Evolutionary conservation across 2,113 vertebrate species (phyloP).

Genomic region (Neodontobutis hainanensis): DNA sequence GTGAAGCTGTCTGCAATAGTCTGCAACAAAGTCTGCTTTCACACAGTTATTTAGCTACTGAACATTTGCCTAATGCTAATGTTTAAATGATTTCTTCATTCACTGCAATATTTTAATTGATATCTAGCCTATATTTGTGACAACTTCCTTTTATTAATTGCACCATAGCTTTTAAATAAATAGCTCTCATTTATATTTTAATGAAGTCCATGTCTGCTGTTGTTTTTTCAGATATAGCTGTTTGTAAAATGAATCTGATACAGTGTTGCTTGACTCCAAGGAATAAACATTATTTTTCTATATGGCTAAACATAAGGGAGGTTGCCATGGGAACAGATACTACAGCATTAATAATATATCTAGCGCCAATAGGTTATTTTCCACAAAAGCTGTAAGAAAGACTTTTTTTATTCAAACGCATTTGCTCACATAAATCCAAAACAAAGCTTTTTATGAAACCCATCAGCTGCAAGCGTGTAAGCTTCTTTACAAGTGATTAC

Average conservation of each 20-base stretch:
- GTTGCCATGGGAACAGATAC: constrained; percentile 22
- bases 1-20: constrained; percentile 44
- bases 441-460: constrained; percentile 8
- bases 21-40: constrained; percentile 20
- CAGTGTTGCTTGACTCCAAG: not conserved
- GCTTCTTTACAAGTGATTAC: constrained; percentile 1
- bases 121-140: not conserved
- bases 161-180: no score
- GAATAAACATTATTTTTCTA: constrained; percentile 5
- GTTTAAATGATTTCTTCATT: constrained; percentile 6
- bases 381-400: not conserved
- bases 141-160: no score
- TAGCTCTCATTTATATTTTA: not conserved
- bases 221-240: not conserved
- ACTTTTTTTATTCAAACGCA: not conserved
- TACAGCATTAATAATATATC: constrained; percentile 1
- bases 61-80: constrained; percentile 3
- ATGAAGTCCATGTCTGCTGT: not conserved
- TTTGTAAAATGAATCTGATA: constrained; percentile 9
- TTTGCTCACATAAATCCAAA: not conserved
- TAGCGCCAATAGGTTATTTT: constrained; percentile 9
- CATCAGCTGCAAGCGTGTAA: not conserved
- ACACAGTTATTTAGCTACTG: not conserved
- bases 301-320: constrained; percentile 9
- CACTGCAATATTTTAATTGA: not conserved